Conservation (phyloP, 2,888 invertebrate genomes). For the Dascillus cervinus region DNA sequence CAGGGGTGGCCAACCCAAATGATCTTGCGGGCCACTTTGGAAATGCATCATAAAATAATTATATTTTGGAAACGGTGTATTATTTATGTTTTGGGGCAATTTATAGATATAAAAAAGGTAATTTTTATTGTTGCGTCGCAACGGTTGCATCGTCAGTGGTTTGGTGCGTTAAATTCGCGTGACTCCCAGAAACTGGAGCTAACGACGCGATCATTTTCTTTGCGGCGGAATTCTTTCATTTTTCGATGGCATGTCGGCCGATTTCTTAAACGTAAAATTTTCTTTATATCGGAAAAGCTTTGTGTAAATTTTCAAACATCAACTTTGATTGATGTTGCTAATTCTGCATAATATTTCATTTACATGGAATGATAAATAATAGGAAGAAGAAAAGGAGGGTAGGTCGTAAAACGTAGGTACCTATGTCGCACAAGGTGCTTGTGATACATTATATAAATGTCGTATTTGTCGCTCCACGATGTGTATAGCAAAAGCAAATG, state of each 20-base stretch:
- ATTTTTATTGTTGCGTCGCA: too few species aligned
- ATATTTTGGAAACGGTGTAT: too few species aligned
- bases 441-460: conserved; percentile 23
- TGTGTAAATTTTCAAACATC: conserved; percentile 9
- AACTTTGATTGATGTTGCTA: conserved; percentile 9
- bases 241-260: conserved; percentile 4
- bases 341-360: conserved; percentile 11
- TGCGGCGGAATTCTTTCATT: conserved; percentile 9
- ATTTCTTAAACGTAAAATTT: conserved; percentile 9
- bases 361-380: too few species aligned
- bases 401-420: conserved; percentile 1
- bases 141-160: too few species aligned
- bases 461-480: conserved; percentile 22
- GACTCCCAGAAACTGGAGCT: too few species aligned
- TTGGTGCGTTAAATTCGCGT: too few species aligned
- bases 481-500: conserved; percentile 23
- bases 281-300: conserved; percentile 7
- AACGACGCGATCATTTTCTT: conserved; percentile 9
- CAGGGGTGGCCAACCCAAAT: too few species aligned
- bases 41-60: too few species aligned
- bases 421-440: conserved; percentile 18
- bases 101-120: too few species aligned
- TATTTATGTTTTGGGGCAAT: too few species aligned
- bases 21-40: too few species aligned
- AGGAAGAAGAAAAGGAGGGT: too few species aligned